These are phyloP conservation scores for Empis stercorea DNA, from an alignment of 2,888 invertebrate genomes.

Conservation along the genomic window DNA sequence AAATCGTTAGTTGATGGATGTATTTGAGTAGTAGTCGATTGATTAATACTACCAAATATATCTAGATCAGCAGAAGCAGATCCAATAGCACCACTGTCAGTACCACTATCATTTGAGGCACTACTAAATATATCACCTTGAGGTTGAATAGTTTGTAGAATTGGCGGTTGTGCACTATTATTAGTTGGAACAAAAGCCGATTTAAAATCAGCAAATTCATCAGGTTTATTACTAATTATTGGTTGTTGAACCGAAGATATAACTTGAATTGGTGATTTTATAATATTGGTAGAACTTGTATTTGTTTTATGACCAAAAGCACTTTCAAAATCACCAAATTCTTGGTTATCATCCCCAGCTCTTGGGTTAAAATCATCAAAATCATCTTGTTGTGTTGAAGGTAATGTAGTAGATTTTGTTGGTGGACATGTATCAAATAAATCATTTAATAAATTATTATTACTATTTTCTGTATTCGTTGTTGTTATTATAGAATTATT, in stretches of 20 bases:
- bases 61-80: neutral
- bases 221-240: slow-evolving; percentile 27
- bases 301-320: slow-evolving; percentile 43
- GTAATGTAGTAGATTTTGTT: slow-evolving; percentile 19
- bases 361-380: slow-evolving; percentile 36
- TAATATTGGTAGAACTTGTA: slow-evolving; percentile 9
- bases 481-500: slow-evolving; percentile 14
- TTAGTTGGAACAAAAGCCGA: slow-evolving; percentile 44
- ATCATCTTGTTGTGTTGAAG: slow-evolving; percentile 39
- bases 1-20: slow-evolving; percentile 31
- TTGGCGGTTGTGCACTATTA: too few relatives aligned
- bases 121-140: slow-evolving; percentile 9
- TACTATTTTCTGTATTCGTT: slow-evolving; percentile 24
- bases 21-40: slow-evolving; percentile 7
- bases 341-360: slow-evolving; percentile 38
- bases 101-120: slow-evolving; percentile 6
- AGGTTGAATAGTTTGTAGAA: neutral
- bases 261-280: slow-evolving; percentile 2
- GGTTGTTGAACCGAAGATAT: slow-evolving; percentile 15
- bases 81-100: neutral
- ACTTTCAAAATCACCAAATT: slow-evolving; percentile 68
- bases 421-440: slow-evolving; percentile 41
- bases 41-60: neutral
- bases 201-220: slow-evolving; percentile 72
- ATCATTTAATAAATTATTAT: slow-evolving; percentile 41